These are phyloP conservation scores for Pantherophis alleghaniensis DNA, from an alignment of 2,797 vertebrate species.

Conservation along the genomic window DNA sequence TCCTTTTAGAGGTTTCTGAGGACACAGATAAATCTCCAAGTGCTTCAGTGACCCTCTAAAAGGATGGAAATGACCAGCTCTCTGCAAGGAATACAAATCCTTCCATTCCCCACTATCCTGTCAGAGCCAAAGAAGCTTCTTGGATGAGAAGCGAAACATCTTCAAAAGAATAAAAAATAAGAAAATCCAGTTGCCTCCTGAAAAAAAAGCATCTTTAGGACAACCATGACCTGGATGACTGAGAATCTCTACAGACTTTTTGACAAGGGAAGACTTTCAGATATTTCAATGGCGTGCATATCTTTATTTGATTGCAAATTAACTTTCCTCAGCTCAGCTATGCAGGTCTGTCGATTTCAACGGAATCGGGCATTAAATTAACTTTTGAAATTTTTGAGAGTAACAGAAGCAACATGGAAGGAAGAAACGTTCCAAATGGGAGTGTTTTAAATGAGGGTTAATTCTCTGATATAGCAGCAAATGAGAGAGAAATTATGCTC, in stretches of 20 bases:
- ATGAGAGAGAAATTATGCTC: conserved; percentile 53
- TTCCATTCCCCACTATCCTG: no score
- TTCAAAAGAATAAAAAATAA: no score
- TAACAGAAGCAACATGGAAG: conserved; percentile 33
- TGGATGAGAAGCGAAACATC: no score
- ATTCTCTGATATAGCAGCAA: conserved; percentile 64
- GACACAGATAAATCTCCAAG: no score
- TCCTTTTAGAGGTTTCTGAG: no score
- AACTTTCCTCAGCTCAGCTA: conserved; percentile 27
- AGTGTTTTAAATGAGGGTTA: conserved; percentile 57
- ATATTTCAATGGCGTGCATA: conserved; percentile 33
- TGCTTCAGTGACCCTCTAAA: no score
- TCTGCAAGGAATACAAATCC: no score
- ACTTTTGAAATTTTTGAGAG: conserved; percentile 45
- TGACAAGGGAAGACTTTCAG: conserved; percentile 33
- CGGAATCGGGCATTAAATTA: conserved; percentile 49
- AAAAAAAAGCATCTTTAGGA: no score
- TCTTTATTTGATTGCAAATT: conserved; percentile 51
- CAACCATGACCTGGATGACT: no score
- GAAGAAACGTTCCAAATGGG: conserved; percentile 52
- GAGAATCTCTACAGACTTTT: background rate
- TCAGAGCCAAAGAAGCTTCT: no score
- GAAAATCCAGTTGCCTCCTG: no score
- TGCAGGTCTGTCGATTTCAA: conserved; percentile 37
- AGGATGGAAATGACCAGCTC: no score